These are phyloP conservation scores for Heliornis fulica DNA, from an alignment of 2,113 vertebrate genomes.

Conservation along the genomic window DNA sequence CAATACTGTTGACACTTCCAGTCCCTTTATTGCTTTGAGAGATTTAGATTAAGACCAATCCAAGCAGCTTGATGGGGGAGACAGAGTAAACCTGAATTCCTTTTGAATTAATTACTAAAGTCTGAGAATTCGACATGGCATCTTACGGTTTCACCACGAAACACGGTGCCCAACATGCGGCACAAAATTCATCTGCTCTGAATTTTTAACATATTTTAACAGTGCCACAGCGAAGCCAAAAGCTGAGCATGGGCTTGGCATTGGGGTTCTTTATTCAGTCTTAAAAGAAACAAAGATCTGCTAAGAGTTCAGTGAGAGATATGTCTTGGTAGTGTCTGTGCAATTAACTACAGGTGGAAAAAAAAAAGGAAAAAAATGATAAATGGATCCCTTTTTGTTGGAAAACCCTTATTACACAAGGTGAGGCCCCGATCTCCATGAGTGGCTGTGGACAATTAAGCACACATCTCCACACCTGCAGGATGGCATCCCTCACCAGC, in stretches of 20 bases:
- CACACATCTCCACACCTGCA: background rate
- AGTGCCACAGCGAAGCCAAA: background rate
- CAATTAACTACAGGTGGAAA: no score
- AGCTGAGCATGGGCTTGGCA: background rate
- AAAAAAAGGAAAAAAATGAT: rapidly evolving
- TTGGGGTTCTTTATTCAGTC: background rate
- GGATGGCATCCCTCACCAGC: background rate
- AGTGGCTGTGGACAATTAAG: background rate
- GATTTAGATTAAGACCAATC: background rate
- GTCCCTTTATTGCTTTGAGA: background rate
- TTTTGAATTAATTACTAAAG: background rate
- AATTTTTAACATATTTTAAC: background rate
- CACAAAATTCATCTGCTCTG: background rate
- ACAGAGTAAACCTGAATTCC: background rate
- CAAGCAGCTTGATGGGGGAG: background rate
- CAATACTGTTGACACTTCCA: background rate
- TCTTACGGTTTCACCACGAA: background rate
- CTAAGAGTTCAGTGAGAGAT: background rate
- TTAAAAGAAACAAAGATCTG: background rate
- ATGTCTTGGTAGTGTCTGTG: background rate
- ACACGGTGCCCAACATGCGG: background rate
- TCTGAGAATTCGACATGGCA: background rate
- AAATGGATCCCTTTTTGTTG: background rate
- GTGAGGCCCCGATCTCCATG: background rate
- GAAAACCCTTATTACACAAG: background rate